Conservation (phyloP, 2,113 vertebrate species). For the Burhinus bistriatus region DNA sequence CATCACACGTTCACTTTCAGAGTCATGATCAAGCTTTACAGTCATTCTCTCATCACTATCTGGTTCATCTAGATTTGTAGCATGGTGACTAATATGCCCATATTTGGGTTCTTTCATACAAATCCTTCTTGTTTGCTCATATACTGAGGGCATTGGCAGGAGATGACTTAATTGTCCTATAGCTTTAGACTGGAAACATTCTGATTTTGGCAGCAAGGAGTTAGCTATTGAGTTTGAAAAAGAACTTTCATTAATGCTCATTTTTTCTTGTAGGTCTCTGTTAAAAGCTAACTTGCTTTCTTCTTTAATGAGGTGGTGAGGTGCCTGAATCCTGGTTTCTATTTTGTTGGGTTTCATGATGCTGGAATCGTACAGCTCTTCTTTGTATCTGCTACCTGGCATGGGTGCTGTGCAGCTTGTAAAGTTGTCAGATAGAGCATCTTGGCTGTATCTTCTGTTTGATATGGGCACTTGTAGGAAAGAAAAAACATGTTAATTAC, state of each 20-base stretch:
- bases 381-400: constrained; percentile 74
- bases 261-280: constrained; percentile 62
- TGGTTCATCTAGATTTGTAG: not conserved
- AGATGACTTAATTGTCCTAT: constrained; percentile 71
- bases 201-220: constrained; percentile 70
- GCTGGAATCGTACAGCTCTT: constrained; percentile 70
- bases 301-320: constrained; percentile 64
- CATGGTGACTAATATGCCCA: constrained; percentile 33
- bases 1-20: constrained; percentile 61
- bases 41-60: constrained; percentile 33
- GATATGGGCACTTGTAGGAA: constrained; percentile 36
- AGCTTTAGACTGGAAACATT: constrained; percentile 73
- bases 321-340: constrained; percentile 54
- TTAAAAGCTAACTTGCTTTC: constrained; percentile 67
- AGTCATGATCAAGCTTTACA: constrained; percentile 41
- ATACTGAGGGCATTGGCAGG: constrained; percentile 73
- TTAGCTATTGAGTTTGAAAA: constrained; percentile 56
- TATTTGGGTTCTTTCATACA: constrained; percentile 73
- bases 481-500: not conserved
- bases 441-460: constrained; percentile 65
- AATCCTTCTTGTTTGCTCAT: constrained; percentile 78
- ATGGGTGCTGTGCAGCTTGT: constrained; percentile 61
- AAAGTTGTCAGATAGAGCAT: constrained; percentile 62
- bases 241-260: constrained; percentile 31
- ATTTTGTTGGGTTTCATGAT: constrained; percentile 47